Conservation (phyloP, 2,797 vertebrate species). For the Lacerta viridis region DNA sequence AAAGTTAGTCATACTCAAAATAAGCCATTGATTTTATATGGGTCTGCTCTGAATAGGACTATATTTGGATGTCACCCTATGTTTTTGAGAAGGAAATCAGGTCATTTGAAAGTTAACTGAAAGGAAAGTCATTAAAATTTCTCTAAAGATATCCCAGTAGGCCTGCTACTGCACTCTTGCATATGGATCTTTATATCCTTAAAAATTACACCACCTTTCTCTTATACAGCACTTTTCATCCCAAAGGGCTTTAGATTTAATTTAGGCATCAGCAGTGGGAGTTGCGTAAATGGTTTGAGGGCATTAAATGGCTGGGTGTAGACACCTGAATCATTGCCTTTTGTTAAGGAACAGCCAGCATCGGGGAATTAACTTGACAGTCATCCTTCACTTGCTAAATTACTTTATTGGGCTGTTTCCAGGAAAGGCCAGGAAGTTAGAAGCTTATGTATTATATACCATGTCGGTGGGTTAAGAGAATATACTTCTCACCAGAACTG, state of each 20-base stretch:
- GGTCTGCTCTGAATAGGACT: no score
- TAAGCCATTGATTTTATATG: no score
- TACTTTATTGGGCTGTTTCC: not conserved
- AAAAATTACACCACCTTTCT: conserved; percentile 27
- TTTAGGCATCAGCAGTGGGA: conserved; percentile 23
- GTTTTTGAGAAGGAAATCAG: not conserved
- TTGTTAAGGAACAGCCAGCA: not conserved
- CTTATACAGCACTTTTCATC: conserved; percentile 37
- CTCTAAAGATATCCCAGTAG: conserved; percentile 1
- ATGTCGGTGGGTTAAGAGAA: not conserved
- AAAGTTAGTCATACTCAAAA: no score
- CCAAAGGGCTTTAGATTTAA: conserved; percentile 40
- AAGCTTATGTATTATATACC: not conserved
- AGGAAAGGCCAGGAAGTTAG: conserved; percentile 20
- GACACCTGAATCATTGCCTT: conserved; percentile 28
- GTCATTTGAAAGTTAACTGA: conserved; percentile 15
- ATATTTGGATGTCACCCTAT: not conserved
- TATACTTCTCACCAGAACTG: no score
- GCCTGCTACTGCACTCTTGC: not conserved
- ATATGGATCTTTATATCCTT: conserved; percentile 31
- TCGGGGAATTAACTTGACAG: conserved; percentile 27
- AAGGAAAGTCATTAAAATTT: not conserved
- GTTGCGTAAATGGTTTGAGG: conserved; percentile 33
- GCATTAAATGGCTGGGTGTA: not conserved
- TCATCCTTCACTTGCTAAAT: not conserved